A percentile compares a stretch with the other conserved stretches of the same genome.
These are phyloP conservation scores for Idaea biselata DNA, from an alignment of 2,888 invertebrate species.

Conservation along the genomic window DNA sequence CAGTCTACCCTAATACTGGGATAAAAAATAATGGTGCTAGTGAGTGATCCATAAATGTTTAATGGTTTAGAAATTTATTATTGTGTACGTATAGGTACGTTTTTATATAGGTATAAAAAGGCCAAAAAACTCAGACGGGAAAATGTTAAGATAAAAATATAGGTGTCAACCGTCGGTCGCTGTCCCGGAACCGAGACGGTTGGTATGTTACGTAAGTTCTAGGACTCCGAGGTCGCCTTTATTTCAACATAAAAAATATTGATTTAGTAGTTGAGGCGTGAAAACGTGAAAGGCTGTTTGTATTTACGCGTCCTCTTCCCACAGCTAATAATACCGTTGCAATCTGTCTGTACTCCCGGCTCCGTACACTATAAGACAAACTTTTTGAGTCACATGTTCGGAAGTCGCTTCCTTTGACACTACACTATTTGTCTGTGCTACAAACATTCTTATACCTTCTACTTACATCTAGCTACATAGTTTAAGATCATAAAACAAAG, in stretches of 20 bases:
- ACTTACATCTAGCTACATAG: neutral
- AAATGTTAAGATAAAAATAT: neutral
- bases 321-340: slow-evolving; percentile 10
- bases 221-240: too few relatives aligned
- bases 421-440: too few relatives aligned
- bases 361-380: slow-evolving; percentile 13
- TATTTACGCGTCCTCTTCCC: slow-evolving; percentile 7
- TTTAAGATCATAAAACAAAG: neutral
- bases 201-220: too few relatives aligned
- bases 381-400: slow-evolving; percentile 6
- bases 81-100: neutral
- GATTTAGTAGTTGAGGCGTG: neutral
- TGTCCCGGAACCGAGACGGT: too few relatives aligned
- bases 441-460: neutral
- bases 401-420: too few relatives aligned
- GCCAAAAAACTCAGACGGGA: neutral
- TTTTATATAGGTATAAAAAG: too few relatives aligned
- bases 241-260: neutral
- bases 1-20: too few relatives aligned
- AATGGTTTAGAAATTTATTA: neutral
- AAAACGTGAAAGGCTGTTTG: neutral
- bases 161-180: too few relatives aligned
- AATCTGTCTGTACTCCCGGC: slow-evolving; percentile 9
- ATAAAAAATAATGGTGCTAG: too few relatives aligned
- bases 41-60: neutral